Base-by-base conservation (phyloP, 2,113 vertebrate genomes). In the Jacana jacana region DNA sequence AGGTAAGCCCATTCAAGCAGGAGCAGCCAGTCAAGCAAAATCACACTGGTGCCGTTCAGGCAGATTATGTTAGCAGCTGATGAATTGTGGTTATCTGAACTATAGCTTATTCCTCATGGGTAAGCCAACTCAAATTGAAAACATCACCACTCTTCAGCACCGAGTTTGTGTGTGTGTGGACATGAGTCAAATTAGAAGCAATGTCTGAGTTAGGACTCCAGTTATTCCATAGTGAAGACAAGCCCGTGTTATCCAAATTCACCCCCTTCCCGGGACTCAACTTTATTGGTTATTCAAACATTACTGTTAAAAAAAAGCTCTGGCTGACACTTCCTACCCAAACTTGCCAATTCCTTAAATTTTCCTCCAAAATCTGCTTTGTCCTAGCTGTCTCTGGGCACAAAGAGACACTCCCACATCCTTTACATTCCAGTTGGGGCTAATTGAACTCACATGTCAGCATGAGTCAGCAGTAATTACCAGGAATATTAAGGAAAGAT, bases 381-480 rank as follows among this genome's bases (percentile, higher is more conserved):
- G 94, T 97, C 96, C 95, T 97, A 72, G 86, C 77, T 89, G 93
- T 97, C 84, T 95, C 94, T 95, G 95, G 93, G 95, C 91, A 95
- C 95, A 96, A 95, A 93, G 81, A 92, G 94, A 91, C 96, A 97
- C 96, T 96, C 96, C 96, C 96, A 97, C 95, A 97, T 96, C 96
- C 93, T 97, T 97, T 97, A 97, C 96, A 96, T 97, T 97, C 96
- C 96, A 96, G 33, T 82, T 95, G 91, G 93, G 66, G 73, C 89
- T 97, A 96, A 97, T 95, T 95, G 94, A 95, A 96, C 58, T 96
- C 96, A 96, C 94, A 96, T 96, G 96, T 96, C 95, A 95, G 84
- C 96, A 89, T 97, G 96, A 97, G 89, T 97, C 96, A 97, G 96
- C 96, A 97, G 86, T 97, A 96, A 97, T 96, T 96, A 95, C 70